Conservation (phyloP, 1,140 invertebrate species). For the Orchesella cincta region DNA sequence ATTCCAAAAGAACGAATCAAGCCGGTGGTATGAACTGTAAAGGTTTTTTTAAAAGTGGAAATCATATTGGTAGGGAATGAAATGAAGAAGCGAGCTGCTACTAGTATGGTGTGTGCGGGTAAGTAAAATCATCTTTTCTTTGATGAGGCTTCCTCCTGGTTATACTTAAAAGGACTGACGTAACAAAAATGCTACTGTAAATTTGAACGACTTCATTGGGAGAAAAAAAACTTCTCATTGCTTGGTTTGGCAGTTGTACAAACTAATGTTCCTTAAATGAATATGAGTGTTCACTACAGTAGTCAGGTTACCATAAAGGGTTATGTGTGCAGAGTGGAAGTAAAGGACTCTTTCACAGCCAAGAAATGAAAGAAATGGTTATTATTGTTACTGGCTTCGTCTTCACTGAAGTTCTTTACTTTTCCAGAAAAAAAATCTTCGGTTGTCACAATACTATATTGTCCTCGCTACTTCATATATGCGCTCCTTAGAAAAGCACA, state of each 20-base stretch:
- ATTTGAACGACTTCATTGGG: neutral
- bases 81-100: no score
- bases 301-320: neutral
- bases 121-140: neutral
- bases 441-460: neutral
- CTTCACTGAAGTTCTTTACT: neutral
- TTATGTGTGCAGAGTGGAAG: no score
- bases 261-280: no score
- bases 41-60: no score
- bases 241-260: neutral
- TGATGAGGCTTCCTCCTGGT: neutral
- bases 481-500: no score
- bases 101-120: no score
- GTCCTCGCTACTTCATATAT: neutral
- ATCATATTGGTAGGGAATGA: no score
- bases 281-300: neutral
- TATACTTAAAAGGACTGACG: neutral
- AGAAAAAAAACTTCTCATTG: neutral
- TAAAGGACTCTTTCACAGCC: no score
- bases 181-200: neutral
- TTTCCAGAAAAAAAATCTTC: neutral
- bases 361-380: constrained; percentile 15
- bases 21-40: no score
- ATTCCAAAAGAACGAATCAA: no score
- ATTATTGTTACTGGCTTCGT: constrained; percentile 10